phyloP scores from a whole-genome alignment of 92 coral and sea anemone species.

The Isaurus tuberculatus region DNA sequence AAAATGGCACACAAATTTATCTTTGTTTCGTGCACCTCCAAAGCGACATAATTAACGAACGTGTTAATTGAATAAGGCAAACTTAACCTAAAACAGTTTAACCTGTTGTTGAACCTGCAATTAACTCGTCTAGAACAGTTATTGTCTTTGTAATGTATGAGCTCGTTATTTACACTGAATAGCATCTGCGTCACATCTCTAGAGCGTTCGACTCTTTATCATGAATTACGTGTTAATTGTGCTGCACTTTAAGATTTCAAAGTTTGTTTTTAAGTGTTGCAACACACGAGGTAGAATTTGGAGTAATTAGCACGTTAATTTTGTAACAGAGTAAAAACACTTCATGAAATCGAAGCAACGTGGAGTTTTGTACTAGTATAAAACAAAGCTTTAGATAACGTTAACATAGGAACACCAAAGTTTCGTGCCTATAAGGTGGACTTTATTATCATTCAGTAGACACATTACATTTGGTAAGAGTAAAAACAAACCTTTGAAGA shows the following conservation, averaged over 20 bases:
- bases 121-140: neutral
- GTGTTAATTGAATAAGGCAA: neutral
- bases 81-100: neutral
- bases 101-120: neutral
- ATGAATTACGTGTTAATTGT: neutral
- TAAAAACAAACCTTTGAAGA: slow-evolving; percentile 31
- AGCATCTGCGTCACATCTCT: neutral
- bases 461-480: neutral
- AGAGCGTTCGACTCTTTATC: neutral
- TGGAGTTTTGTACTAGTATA: neutral
- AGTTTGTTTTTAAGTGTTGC: neutral
- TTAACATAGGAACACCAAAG: neutral
- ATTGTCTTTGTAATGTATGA: neutral
- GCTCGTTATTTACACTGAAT: neutral
- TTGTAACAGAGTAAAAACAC: neutral
- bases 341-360: neutral
- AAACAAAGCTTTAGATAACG: neutral
- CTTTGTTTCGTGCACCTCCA: neutral
- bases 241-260: neutral
- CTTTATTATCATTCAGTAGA: too few relatives aligned
- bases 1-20: too few relatives aligned
- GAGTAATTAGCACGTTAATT: neutral
- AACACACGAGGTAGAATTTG: neutral
- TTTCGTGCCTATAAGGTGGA: neutral
- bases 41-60: neutral